Evolutionary conservation across 2,113 vertebrate genomes (phyloP).

Genomic region (Chloropsis hardwickii): DNA sequence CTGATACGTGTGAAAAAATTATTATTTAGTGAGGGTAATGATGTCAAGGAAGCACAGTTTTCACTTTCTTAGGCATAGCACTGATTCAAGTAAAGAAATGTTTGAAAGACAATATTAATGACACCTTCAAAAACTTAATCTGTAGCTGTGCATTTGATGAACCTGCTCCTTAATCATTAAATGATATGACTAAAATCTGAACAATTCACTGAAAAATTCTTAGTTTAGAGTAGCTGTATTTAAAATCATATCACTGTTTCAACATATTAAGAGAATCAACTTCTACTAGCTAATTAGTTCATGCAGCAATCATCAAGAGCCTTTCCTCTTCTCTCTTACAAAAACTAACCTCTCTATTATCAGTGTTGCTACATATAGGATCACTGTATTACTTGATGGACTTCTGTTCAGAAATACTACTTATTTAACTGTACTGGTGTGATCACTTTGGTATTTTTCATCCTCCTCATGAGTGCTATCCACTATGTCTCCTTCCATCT

Average conservation of each 20-base stretch:
- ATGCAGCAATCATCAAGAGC: not conserved
- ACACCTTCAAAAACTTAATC: not conserved
- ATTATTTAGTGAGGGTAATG: slow-evolving; percentile 32
- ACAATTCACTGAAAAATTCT: not conserved
- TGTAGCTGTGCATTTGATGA: not conserved
- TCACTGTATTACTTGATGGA: not conserved
- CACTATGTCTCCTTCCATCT: not conserved
- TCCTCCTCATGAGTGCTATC: not conserved
- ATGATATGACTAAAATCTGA: not conserved
- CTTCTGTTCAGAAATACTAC: not conserved
- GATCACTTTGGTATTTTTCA: not conserved
- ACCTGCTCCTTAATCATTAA: not conserved
- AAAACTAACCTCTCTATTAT: not conserved
- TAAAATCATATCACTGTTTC: not conserved
- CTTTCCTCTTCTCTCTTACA: not conserved
- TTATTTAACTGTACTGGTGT: not conserved
- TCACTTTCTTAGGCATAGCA: slow-evolving; percentile 28
- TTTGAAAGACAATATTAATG: slow-evolving; percentile 22
- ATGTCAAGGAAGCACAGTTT: slow-evolving; percentile 41
- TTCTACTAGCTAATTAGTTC: not conserved
- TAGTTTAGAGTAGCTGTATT: not conserved
- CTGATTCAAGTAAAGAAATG: slow-evolving; percentile 16
- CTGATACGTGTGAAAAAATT: not conserved
- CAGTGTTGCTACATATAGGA: not conserved
- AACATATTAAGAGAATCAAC: not conserved